phyloP scores from a whole-genome alignment of 2,797 vertebrate genomes.

The Gymnopithys bicolor region DNA sequence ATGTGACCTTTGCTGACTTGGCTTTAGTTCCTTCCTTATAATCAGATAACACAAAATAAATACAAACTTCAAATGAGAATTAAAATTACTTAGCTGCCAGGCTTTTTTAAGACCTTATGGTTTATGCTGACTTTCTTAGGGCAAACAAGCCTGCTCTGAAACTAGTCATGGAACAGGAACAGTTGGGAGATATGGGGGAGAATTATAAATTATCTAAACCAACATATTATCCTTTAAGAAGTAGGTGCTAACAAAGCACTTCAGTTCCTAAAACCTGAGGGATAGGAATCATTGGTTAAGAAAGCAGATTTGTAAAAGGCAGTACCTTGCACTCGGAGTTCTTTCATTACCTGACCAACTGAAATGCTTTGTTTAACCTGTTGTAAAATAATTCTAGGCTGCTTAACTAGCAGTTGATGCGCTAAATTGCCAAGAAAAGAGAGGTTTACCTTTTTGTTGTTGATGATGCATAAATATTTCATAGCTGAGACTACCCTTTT shows the following conservation, averaged over 20 bases:
- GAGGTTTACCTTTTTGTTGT: background rate
- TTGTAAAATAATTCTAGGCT: background rate
- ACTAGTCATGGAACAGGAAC: background rate
- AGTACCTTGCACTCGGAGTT: background rate
- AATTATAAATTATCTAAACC: background rate
- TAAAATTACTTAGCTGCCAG: background rate
- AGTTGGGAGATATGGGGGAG: background rate
- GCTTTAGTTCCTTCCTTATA: background rate
- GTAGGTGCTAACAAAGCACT: background rate
- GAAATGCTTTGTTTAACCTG: background rate
- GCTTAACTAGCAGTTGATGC: background rate
- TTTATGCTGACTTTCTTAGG: background rate
- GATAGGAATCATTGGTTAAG: background rate
- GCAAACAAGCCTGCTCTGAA: background rate
- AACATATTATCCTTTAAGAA: background rate
- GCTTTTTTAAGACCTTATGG: background rate
- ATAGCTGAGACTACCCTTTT: background rate
- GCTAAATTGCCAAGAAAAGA: background rate
- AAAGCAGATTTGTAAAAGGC: background rate
- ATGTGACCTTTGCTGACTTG: background rate
- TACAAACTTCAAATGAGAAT: background rate
- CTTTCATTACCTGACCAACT: background rate
- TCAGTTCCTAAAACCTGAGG: background rate
- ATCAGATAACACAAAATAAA: background rate
- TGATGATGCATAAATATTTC: background rate